Evolutionary conservation across 1,140 invertebrate species (phyloP).

Genomic region (Xylocopa sonorina): DNA sequence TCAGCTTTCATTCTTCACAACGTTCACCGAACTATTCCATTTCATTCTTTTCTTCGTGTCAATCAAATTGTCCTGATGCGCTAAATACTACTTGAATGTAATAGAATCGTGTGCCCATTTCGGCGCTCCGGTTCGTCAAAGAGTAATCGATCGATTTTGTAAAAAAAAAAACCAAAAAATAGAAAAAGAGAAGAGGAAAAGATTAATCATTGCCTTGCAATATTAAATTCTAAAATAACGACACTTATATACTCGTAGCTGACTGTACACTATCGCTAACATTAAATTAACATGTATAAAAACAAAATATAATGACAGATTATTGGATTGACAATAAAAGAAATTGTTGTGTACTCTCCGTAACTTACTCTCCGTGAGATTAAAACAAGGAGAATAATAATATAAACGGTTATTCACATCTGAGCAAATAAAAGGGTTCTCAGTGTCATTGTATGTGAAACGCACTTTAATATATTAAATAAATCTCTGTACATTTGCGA

Average conservation of each 20-base stretch:
- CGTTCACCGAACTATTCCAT: neutral
- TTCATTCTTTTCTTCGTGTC: neutral
- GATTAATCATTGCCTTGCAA: conserved; percentile 46
- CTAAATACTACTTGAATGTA: conserved; percentile 4
- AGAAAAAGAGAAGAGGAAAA: conserved; percentile 6
- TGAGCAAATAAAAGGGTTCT: conserved; percentile 1
- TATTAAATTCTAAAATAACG: conserved; percentile 51
- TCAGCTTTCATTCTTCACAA: neutral
- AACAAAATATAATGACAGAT: conserved; percentile 49
- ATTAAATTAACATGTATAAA: conserved; percentile 54
- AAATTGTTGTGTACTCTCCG: conserved; percentile 33
- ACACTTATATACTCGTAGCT: conserved; percentile 39
- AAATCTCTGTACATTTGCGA: conserved; percentile 39
- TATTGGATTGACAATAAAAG: conserved; percentile 56
- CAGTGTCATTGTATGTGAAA: conserved; percentile 19
- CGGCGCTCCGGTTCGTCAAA: neutral
- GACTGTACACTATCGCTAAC: conserved; percentile 36
- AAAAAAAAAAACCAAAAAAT: conserved; percentile 11
- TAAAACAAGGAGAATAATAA: conserved; percentile 12
- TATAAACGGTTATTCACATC: conserved; percentile 1
- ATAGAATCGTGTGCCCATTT: neutral
- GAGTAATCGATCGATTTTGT: conserved; percentile 34
- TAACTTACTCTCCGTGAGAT: conserved; percentile 31
- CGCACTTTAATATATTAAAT: conserved; percentile 9
- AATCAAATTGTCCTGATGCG: neutral